phyloP scores from a whole-genome alignment of 2,113 vertebrate genomes.

The Spermophilus dauricus region DNA sequence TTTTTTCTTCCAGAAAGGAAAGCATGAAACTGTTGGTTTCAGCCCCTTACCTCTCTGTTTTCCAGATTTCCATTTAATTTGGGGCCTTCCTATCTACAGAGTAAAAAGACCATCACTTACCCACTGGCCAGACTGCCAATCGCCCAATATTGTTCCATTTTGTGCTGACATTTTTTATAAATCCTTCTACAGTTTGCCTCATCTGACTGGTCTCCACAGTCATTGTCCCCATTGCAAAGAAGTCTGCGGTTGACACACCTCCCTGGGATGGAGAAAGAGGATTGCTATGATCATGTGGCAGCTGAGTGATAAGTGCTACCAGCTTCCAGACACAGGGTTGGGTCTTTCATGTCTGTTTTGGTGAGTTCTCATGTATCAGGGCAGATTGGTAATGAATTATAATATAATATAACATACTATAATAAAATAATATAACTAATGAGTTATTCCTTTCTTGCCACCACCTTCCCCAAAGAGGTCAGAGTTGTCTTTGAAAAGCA shows the following conservation, averaged over 20 bases:
- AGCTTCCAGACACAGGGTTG: not conserved
- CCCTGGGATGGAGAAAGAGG: conserved; percentile 86
- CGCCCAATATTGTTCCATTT: conserved; percentile 94
- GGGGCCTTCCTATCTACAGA: not conserved
- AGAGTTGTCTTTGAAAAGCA: not conserved
- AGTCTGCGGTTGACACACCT: conserved; percentile 93
- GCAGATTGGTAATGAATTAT: not conserved
- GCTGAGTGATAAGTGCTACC: not conserved
- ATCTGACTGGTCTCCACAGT: conserved; percentile 96
- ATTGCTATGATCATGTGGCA: fast-evolving
- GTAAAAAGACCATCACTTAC: conserved; percentile 86
- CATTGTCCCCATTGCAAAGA: conserved; percentile 95
- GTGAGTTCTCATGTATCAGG: not conserved
- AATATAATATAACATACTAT: not conserved
- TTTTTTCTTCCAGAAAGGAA: not conserved
- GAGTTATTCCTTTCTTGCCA: not conserved
- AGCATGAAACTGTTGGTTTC: not conserved
- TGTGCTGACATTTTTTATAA: conserved; percentile 89
- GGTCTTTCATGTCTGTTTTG: not conserved
- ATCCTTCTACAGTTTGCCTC: conserved; percentile 91
- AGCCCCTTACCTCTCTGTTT: not conserved
- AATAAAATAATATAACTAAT: not conserved
- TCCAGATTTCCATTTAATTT: not conserved
- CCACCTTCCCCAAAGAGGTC: not conserved
- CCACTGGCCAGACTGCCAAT: conserved; percentile 95